A percentile compares a stretch with the other conserved stretches of the same genome.
Evolutionary conservation across 2,888 invertebrate species (phyloP).

Genomic region (Callinectes sapidus): DNA sequence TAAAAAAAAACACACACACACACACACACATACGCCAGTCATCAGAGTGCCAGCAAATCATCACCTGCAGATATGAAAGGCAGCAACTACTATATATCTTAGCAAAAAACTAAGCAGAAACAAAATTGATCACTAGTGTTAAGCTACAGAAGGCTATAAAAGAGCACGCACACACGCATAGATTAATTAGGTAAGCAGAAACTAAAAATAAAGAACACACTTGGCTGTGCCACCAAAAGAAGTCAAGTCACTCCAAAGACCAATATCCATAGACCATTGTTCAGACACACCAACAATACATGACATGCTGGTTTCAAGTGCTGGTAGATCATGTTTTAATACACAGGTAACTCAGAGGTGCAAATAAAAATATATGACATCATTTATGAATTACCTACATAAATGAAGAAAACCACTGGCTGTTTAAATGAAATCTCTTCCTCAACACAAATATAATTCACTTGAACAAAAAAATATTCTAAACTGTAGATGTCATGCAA

Average conservation of each 20-base stretch:
- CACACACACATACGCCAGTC: neutral
- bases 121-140: neutral
- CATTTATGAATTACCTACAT: too few species aligned
- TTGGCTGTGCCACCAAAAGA: neutral
- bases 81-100: neutral
- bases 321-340: too few species aligned
- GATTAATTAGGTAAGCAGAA: conserved; percentile 6
- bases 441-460: too few species aligned
- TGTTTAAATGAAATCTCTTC: too few species aligned
- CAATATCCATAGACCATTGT: neutral
- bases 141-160: neutral
- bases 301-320: neutral
- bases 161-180: neutral
- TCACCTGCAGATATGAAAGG: neutral
- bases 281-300: neutral
- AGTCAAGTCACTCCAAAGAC: neutral
- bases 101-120: neutral
- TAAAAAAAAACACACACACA: neutral
- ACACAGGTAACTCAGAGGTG: too few species aligned
- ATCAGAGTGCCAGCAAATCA: neutral
- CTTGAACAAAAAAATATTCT: too few species aligned
- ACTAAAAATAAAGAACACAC: neutral
- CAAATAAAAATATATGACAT: too few species aligned
- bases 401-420: too few species aligned
- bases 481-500: too few species aligned